A percentile compares a stretch with the other conserved stretches of the same genome.
Evolutionary conservation across 1,140 invertebrate genomes (phyloP).

Genomic region (Drosophila azteca): DNA sequence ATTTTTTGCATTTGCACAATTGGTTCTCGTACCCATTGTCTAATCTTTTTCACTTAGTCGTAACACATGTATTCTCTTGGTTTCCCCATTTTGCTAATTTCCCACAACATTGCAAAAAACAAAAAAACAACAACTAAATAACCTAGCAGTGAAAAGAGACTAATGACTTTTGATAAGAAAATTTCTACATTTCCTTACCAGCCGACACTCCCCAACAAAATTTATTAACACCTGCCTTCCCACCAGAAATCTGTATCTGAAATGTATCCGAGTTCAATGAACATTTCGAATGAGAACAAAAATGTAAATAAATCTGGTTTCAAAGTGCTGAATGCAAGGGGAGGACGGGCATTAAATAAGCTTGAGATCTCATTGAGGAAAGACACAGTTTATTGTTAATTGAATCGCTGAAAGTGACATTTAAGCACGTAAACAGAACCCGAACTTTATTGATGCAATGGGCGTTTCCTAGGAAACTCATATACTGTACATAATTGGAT

Average conservation of each 20-base stretch:
- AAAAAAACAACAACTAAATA: neutral
- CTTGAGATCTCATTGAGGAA: conserved; percentile 22
- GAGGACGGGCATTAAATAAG: neutral
- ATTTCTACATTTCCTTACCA: neutral
- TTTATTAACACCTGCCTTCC: conserved; percentile 28
- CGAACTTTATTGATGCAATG: conserved; percentile 15
- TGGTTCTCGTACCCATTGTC: conserved; percentile 8
- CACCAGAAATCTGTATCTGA: neutral
- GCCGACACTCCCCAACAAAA: too few relatives aligned
- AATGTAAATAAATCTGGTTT: conserved; percentile 23
- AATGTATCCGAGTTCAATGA: conserved; percentile 40
- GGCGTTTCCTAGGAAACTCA: conserved; percentile 26
- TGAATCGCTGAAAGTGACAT: conserved; percentile 11
- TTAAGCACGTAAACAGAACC: conserved; percentile 34
- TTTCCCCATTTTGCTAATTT: neutral
- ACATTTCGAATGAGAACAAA: conserved; percentile 17
- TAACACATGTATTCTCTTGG: conserved; percentile 7
- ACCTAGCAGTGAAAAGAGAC: neutral
- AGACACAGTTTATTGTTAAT: conserved; percentile 15
- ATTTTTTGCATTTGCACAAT: conserved; percentile 36
- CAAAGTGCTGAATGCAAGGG: conserved; percentile 9
- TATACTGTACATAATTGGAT: conserved; percentile 20
- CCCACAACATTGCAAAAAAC: neutral
- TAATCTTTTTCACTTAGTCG: neutral
- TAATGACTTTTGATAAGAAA: neutral